Percentiles rank a stretch among this genome's conserved stretches.
These are phyloP conservation scores for Mirza zaza DNA, from an alignment of 2,113 vertebrate genomes.

Conservation along the genomic window DNA sequence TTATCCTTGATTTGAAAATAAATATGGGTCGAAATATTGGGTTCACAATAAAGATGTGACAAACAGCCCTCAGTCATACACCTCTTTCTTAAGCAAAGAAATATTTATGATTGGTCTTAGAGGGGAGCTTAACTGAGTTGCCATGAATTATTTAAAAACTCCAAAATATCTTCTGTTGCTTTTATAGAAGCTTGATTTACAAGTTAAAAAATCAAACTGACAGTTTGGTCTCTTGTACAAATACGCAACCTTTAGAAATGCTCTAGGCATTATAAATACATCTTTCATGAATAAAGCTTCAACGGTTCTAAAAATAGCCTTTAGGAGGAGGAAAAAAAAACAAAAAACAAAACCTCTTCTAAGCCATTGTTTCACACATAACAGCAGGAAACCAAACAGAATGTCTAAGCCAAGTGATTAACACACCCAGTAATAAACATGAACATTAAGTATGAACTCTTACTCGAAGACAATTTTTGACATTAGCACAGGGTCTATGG, in stretches of 20 bases:
- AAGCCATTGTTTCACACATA: constrained; percentile 86
- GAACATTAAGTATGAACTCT: constrained; percentile 49
- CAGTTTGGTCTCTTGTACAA: constrained; percentile 77
- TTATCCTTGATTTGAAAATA: constrained; percentile 33
- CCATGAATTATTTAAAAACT: constrained; percentile 83
- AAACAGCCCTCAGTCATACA: constrained; percentile 56
- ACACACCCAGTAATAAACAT: constrained; percentile 74
- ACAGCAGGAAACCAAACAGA: constrained; percentile 85
- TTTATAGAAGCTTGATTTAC: constrained; percentile 82
- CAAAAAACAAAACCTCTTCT: constrained; percentile 59
- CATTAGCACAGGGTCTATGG: background rate
- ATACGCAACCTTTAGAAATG: constrained; percentile 80
- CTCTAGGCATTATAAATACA: constrained; percentile 80
- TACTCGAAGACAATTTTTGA: constrained; percentile 34
- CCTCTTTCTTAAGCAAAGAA: constrained; percentile 67
- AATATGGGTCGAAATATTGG: background rate
- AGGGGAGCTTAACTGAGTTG: constrained; percentile 71
- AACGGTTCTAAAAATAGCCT: constrained; percentile 84
- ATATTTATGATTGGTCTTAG: constrained; percentile 66
- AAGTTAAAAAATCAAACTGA: constrained; percentile 83
- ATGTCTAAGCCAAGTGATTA: constrained; percentile 77
- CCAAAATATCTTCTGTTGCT: constrained; percentile 74
- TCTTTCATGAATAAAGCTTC: constrained; percentile 79
- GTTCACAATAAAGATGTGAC: background rate
- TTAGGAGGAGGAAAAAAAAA: constrained; percentile 54